Evolutionary conservation across 2,113 vertebrate genomes (phyloP).

Genomic region (Nycticryphes semicollaris): DNA sequence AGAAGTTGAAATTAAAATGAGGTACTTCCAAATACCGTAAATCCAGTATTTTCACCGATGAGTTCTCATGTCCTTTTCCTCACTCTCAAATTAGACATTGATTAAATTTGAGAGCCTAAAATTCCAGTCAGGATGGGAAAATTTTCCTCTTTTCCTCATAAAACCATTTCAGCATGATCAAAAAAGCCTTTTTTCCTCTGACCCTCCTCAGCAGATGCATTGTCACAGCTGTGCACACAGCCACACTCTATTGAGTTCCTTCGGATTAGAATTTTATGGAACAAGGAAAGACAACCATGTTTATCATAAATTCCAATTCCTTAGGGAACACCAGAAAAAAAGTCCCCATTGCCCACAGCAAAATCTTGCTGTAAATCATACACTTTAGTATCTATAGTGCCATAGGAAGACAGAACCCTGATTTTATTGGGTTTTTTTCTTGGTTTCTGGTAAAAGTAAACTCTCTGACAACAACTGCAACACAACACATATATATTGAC

Average conservation of each 20-base stretch:
- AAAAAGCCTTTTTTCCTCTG: background rate
- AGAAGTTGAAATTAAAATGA: background rate
- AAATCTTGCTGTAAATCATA: background rate
- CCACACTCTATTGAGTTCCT: background rate
- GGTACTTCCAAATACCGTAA: background rate
- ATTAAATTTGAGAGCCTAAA: background rate
- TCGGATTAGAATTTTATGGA: background rate
- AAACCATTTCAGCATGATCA: background rate
- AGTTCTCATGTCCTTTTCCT: background rate
- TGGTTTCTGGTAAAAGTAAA: background rate
- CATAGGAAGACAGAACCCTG: background rate
- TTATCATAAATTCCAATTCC: background rate
- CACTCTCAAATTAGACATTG: background rate
- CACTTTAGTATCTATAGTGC: background rate
- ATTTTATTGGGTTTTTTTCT: no score
- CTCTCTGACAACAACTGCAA: background rate
- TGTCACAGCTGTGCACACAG: background rate
- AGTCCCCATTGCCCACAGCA: background rate
- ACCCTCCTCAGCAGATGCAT: background rate
- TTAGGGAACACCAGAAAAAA: background rate
- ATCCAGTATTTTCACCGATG: background rate
- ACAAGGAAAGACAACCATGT: background rate
- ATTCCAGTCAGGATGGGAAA: background rate
- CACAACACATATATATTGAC: background rate
- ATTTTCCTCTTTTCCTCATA: background rate